Evolutionary conservation across 2,113 vertebrate genomes (phyloP).

Genomic region (Atractosteus spatula): DNA sequence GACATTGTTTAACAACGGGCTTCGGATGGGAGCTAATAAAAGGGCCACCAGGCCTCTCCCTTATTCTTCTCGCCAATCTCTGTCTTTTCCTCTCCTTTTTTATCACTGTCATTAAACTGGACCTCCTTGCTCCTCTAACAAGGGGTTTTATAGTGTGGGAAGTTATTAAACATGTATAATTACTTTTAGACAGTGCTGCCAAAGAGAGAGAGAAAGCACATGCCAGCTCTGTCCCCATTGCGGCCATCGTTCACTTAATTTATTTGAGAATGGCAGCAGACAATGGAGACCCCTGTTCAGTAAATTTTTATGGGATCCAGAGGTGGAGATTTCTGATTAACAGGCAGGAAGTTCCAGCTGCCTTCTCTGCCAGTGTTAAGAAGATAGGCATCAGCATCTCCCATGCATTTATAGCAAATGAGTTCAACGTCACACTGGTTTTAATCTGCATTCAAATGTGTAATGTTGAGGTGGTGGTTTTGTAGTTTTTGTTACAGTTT

Average conservation of each 20-base stretch:
- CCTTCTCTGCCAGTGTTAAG: not conserved
- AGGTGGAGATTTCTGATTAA: slow-evolving; percentile 1
- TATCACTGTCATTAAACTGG: slow-evolving; percentile 61
- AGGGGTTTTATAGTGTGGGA: slow-evolving; percentile 60
- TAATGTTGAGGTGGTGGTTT: not conserved
- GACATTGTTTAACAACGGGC: slow-evolving; percentile 32
- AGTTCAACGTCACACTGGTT: slow-evolving; percentile 5
- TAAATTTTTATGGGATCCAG: slow-evolving; percentile 12
- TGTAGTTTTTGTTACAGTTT: not conserved
- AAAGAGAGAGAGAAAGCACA: slow-evolving; percentile 45
- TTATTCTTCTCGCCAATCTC: slow-evolving; percentile 25
- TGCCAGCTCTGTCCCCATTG: slow-evolving; percentile 18
- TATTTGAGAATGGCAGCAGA: slow-evolving; percentile 3
- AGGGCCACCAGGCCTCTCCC: slow-evolving; percentile 23
- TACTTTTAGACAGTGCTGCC: slow-evolving; percentile 61
- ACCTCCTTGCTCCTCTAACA: slow-evolving; percentile 60
- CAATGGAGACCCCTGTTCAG: slow-evolving; percentile 3
- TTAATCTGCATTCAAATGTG: slow-evolving; percentile 16
- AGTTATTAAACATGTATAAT: slow-evolving; percentile 73
- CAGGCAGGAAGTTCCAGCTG: not conserved
- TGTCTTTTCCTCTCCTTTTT: slow-evolving; percentile 46
- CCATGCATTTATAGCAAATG: not conserved
- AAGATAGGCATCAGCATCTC: slow-evolving; percentile 11
- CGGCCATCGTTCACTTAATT: not conserved
- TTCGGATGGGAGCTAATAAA: slow-evolving; percentile 31